These are phyloP conservation scores for Burhinus oedicnemus DNA, from an alignment of 2,113 vertebrate genomes.

Conservation along the genomic window DNA sequence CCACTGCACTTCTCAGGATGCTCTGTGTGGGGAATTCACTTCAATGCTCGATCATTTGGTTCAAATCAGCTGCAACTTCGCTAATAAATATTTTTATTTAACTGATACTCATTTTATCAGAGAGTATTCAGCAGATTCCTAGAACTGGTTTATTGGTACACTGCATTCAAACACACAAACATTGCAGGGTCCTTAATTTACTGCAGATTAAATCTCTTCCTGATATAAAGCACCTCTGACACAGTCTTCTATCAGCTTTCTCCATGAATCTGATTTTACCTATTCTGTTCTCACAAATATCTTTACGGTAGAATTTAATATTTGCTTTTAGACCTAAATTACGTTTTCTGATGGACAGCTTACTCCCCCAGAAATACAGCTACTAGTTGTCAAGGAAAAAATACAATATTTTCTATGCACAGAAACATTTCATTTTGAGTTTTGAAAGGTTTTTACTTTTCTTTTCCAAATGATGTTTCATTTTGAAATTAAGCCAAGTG, in stretches of 20 bases:
- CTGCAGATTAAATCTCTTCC: neutral
- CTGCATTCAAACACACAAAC: neutral
- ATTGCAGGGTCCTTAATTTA: neutral
- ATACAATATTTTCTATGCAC: neutral
- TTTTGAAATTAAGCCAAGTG: neutral
- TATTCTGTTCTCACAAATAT: neutral
- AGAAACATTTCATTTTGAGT: neutral
- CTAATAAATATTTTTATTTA: neutral
- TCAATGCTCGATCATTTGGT: neutral
- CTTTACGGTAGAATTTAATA: neutral
- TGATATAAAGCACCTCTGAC: neutral
- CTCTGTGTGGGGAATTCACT: neutral
- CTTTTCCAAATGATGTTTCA: neutral
- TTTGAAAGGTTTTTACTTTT: neutral
- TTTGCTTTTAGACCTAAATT: neutral
- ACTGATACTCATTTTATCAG: neutral
- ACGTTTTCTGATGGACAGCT: neutral
- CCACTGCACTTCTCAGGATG: fast-evolving
- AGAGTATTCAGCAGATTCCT: neutral
- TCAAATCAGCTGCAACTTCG: neutral
- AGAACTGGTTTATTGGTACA: neutral
- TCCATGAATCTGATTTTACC: neutral
- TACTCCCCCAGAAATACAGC: neutral
- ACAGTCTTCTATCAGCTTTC: neutral
- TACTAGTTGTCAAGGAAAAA: neutral